phyloP scores from a whole-genome alignment of 2,113 vertebrate genomes.

The Gopherus evgoodei region DNA sequence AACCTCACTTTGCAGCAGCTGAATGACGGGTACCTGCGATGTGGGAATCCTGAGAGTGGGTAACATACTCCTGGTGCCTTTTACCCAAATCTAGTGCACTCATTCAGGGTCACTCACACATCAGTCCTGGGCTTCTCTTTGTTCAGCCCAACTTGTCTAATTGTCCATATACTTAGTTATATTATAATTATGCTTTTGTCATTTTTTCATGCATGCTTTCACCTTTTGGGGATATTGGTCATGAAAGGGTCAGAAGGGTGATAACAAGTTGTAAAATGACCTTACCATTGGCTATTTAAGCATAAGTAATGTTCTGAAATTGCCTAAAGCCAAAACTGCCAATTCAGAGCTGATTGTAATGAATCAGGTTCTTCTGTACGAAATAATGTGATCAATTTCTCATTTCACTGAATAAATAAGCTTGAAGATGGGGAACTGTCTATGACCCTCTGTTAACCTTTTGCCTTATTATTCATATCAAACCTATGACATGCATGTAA shows the following conservation, averaged over 20 bases:
- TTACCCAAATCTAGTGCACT: neutral
- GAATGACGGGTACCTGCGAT: neutral
- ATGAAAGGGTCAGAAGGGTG: conserved; percentile 89
- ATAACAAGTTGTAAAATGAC: conserved; percentile 95
- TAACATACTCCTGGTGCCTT: neutral
- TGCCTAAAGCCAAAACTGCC: conserved; percentile 93
- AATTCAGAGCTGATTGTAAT: conserved; percentile 98
- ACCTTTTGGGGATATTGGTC: conserved; percentile 77
- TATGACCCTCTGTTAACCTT: conserved; percentile 94
- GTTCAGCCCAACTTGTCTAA: conserved; percentile 17
- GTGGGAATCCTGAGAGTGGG: neutral
- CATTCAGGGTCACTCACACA: neutral
- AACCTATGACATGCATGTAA: conserved; percentile 84
- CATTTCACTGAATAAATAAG: conserved; percentile 99
- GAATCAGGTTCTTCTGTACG: conserved; percentile 95
- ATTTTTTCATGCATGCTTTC: conserved; percentile 15
- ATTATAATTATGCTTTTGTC: neutral
- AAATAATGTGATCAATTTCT: conserved; percentile 99
- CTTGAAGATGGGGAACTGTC: conserved; percentile 89
- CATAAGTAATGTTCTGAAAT: conserved; percentile 92
- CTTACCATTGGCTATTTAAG: conserved; percentile 89
- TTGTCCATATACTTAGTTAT: neutral
- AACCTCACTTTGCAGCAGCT: neutral
- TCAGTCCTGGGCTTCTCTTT: neutral
- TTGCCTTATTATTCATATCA: conserved; percentile 95